A percentile compares a stretch with the other conserved stretches of the same genome.
Conservation (phyloP, 1,140 invertebrate genomes). For the Megalopta genalis region DNA sequence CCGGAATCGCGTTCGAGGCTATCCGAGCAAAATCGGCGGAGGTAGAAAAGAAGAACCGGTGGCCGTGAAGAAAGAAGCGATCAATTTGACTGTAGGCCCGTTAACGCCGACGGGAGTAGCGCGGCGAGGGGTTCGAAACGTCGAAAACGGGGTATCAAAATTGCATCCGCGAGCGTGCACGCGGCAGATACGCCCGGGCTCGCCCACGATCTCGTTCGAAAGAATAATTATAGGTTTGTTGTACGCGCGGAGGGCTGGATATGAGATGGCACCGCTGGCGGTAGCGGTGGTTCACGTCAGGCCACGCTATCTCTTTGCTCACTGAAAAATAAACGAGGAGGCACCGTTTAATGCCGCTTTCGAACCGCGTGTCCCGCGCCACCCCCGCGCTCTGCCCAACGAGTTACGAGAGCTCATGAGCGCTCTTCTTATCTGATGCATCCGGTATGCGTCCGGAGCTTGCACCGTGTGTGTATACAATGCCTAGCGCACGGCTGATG, state of each 20-base stretch:
- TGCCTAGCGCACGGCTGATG: constrained; percentile 20
- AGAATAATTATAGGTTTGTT: constrained; percentile 61
- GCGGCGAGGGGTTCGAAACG: background rate
- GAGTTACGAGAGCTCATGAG: constrained; percentile 31
- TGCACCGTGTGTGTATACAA: constrained; percentile 32
- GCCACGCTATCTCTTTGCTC: constrained; percentile 46
- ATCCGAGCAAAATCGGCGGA: too few relatives aligned
- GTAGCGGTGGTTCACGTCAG: constrained; percentile 49
- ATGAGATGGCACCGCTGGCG: constrained; percentile 48
- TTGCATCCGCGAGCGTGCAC: constrained; percentile 19
- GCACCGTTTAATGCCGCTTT: constrained; percentile 44
- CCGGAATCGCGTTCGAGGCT: too few relatives aligned
- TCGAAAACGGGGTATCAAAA: constrained; percentile 27
- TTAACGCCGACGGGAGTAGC: too few relatives aligned
- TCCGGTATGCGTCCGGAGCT: constrained; percentile 34
- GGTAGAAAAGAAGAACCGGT: too few relatives aligned
- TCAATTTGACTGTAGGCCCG: too few relatives aligned
- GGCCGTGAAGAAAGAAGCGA: too few relatives aligned
- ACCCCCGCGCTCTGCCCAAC: constrained; percentile 1
- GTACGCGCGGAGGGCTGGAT: constrained; percentile 9
- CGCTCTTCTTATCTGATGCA: constrained; percentile 52
- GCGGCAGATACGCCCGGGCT: constrained; percentile 13
- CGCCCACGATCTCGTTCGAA: constrained; percentile 54
- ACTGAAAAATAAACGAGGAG: constrained; percentile 63
- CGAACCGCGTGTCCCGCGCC: constrained; percentile 11